Percentiles rank a stretch among this genome's conserved stretches.
Evolutionary conservation across 1,140 invertebrate species (phyloP).

Genomic region (Formica selysi): DNA sequence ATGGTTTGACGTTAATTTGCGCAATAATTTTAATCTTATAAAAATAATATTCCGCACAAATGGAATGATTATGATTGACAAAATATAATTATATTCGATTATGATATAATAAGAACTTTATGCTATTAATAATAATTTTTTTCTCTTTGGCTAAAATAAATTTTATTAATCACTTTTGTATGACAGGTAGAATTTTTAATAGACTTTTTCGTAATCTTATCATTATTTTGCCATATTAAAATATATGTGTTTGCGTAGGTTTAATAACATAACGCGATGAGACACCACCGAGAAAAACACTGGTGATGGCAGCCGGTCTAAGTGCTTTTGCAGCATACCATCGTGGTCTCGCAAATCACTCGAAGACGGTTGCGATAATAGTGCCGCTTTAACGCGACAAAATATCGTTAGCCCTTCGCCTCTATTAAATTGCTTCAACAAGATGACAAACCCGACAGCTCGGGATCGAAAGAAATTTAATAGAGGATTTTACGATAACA

Average conservation of each 20-base stretch:
- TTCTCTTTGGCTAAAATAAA: not conserved
- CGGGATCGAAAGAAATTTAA: conserved; percentile 60
- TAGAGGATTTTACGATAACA: conserved; percentile 53
- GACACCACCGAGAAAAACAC: conserved; percentile 48
- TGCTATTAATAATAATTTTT: no score
- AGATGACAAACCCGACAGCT: conserved; percentile 52
- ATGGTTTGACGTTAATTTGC: conserved; percentile 36
- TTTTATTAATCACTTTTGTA: not conserved
- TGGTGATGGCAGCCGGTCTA: conserved; percentile 32
- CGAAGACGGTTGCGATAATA: conserved; percentile 39
- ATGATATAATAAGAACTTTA: not conserved
- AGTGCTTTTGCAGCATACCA: conserved; percentile 17
- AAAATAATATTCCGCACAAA: not conserved
- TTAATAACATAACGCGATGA: conserved; percentile 54
- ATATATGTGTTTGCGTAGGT: conserved; percentile 22
- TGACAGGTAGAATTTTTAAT: not conserved
- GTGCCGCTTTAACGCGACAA: conserved; percentile 44
- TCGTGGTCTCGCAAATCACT: conserved; percentile 63
- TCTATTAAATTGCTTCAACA: conserved; percentile 52
- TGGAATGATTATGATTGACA: not conserved
- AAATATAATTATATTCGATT: not conserved
- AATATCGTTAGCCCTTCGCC: conserved; percentile 54
- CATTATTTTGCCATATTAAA: conserved; percentile 37
- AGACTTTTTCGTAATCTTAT: not conserved
- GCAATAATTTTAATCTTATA: conserved; percentile 24